phyloP scores from a whole-genome alignment of 2,113 vertebrate genomes.

The Lipophrys pholis region DNA sequence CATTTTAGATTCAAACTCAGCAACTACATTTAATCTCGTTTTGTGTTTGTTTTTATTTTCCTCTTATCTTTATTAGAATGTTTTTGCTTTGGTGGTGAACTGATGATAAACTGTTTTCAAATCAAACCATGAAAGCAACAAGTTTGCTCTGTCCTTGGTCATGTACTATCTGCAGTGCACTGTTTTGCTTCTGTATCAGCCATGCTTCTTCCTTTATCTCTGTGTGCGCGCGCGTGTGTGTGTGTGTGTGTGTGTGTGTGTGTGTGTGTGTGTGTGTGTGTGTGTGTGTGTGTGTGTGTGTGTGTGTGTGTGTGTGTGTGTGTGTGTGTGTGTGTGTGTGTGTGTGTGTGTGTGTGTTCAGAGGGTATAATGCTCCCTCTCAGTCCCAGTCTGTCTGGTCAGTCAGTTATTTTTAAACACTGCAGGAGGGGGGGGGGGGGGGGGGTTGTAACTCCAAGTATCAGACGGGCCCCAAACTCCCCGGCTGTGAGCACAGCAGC shows the following conservation, averaged over 20 bases:
- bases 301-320: background rate
- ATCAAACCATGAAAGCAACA: background rate
- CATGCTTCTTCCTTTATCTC: conserved; percentile 31
- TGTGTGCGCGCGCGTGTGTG: background rate
- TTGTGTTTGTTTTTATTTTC: background rate
- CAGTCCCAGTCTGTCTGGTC: conserved; percentile 77
- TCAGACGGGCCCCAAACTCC: conserved; percentile 57
- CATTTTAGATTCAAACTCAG: background rate
- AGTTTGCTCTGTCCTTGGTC: background rate
- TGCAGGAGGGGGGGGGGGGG: conserved; percentile 20
- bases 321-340: too few relatives aligned
- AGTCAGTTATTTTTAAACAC: conserved; percentile 83
- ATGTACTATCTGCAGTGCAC: conserved; percentile 10
- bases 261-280: conserved; percentile 67
- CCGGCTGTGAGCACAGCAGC: conserved; percentile 42
- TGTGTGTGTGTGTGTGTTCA: conserved; percentile 57
- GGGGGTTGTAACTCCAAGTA: conserved; percentile 31
- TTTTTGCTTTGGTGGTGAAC: background rate
- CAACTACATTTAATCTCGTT: background rate
- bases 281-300: conserved; percentile 1
- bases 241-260: conserved; percentile 52
- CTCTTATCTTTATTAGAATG: background rate
- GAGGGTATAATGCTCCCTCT: conserved; percentile 79
- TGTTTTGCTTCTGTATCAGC: conserved; percentile 45
- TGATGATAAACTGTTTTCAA: background rate